A percentile compares a stretch with the other conserved stretches of the same genome.
phyloP scores from a whole-genome alignment of 2,113 vertebrate species.

The Muscicapa adusta region DNA sequence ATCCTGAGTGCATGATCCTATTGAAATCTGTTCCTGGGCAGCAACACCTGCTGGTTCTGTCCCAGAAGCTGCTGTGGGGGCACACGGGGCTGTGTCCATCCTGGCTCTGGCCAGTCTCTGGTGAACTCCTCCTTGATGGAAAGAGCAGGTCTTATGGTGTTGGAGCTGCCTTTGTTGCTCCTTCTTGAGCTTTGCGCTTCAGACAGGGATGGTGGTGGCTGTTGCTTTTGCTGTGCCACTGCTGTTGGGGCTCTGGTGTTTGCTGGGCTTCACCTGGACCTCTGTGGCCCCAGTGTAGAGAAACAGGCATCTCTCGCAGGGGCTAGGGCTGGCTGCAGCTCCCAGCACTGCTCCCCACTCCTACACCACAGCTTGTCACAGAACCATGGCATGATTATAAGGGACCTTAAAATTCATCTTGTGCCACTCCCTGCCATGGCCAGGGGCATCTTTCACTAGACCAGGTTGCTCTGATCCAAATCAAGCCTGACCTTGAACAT shows the following conservation, averaged over 20 bases:
- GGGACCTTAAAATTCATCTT: background rate
- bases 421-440: background rate
- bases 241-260: background rate
- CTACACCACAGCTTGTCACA: background rate
- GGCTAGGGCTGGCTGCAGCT: background rate
- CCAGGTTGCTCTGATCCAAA: background rate
- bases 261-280: background rate
- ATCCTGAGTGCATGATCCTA: background rate
- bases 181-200: background rate
- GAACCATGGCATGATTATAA: background rate
- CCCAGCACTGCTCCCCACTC: background rate
- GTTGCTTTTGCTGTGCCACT: background rate
- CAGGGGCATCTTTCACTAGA: background rate
- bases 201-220: background rate
- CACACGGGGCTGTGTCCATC: background rate
- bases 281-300: fast-evolving
- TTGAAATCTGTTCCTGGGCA: constrained; percentile 25
- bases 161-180: background rate
- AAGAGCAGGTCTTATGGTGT: background rate
- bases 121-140: background rate
- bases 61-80: background rate
- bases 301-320: background rate
- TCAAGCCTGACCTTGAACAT: background rate
- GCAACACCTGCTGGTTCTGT: background rate
- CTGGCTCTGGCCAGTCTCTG: background rate